Evolutionary conservation across 1,140 invertebrate genomes (phyloP), one percentile per base, ranked within the genome.

Genomic region (Diorhabda carinulata): DNA sequence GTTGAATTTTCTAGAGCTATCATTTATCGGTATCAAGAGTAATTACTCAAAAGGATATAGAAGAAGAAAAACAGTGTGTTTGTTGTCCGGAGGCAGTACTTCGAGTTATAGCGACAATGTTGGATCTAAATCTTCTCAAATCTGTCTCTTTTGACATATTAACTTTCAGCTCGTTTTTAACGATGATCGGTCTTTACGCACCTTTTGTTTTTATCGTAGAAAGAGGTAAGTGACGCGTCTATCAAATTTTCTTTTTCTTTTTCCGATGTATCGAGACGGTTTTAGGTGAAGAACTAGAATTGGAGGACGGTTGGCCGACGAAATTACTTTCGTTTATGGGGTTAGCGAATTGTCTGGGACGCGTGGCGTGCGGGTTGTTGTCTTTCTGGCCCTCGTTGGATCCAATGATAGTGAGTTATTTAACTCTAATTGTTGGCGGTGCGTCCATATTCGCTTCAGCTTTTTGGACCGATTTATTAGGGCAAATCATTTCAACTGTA

Each of bases 111-210:
- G 86, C 85, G 2, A 93, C 90, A 41, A 93, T 97, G 90, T 84
- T 97, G 74, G 93, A 97, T 77, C 85, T 94, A 2, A 88, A 87
- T 43, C 83, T 98, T 2, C 84, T 98, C 9, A 87, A 87, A 76
- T 95, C 93, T 63, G 91, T 91, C 1, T 91, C 94, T 0, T 99
- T 99, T 80, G 81, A 94, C 45, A 83, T 98, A 57, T 84, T 98
- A 40, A 88, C 92, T 9, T 76, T 94, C 10, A 93, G 93, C 71
- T 95, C 95, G 25, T 92, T 95, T 70, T 86, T 98, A 8, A 96
- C 93, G 2, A 64, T 98, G 87, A 87, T 95, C 82, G 96, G 96
- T 64, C 96, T 98, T 83, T 98, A 97, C 79, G 91, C 96, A 5
- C 96, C 96, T 1, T 98, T 96, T 79, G 87, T 92, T 77, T 98